A percentile compares a stretch with the other conserved stretches of the same genome.
phyloP scores from a whole-genome alignment of 1,140 invertebrate species.

The Apis dorsata region DNA sequence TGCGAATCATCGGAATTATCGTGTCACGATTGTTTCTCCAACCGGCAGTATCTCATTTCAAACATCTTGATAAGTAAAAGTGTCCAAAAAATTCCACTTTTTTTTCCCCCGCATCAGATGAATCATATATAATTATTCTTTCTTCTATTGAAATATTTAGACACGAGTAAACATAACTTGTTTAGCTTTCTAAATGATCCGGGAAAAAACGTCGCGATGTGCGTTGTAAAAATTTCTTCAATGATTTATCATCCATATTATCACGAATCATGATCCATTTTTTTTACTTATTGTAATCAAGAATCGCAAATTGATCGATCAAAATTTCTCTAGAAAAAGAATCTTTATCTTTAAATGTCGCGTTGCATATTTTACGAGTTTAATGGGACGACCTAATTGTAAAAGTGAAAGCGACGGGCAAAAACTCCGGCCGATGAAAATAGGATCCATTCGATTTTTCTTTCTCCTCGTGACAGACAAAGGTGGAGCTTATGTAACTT shows the following conservation, averaged over 20 bases:
- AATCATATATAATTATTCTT: background rate
- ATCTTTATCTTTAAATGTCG: no score
- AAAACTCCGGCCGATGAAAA: background rate
- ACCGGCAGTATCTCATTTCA: background rate
- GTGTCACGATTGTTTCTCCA: background rate
- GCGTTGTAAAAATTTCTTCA: no score
- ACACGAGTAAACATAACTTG: background rate
- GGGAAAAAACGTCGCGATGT: background rate
- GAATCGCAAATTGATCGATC: no score
- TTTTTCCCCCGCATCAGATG: background rate
- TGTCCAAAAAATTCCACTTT: conserved; percentile 10
- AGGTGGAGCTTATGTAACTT: conserved; percentile 19
- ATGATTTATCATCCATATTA: no score
- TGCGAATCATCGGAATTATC: background rate
- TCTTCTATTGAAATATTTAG: no score
- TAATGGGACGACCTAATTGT: no score
- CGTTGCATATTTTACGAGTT: no score
- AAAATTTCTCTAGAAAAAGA: no score
- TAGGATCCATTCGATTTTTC: background rate
- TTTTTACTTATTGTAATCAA: no score
- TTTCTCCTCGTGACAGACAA: background rate
- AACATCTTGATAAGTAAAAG: conserved; percentile 1
- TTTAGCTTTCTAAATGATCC: background rate
- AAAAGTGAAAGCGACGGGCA: background rate
- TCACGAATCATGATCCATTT: no score